Base-by-base conservation (phyloP, 37 sponge, comb jelly and placozoan species). In the Hexactinellida sp. region DNA sequence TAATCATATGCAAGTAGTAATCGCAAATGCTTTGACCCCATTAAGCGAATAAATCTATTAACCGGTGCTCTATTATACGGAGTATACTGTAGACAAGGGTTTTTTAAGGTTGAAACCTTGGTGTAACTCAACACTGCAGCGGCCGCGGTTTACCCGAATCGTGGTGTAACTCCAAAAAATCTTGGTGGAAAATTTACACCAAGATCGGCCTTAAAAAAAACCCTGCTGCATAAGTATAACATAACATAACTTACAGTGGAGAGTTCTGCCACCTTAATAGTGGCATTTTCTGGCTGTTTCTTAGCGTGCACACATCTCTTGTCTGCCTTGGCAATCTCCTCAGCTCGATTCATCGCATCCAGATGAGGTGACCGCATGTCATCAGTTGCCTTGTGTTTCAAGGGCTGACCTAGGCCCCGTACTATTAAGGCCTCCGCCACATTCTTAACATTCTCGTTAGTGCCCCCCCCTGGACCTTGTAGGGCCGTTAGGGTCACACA, bases 341-440 rank as follows among this genome's bases (percentile, higher is more conserved):
- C 94, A 0, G 99, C 99, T 41, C 90, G 84, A 41, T 92, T 37
- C 23, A 98, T 88, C 25, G 92, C 94, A 38, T 98, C 99, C 82
- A 92, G 94, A 84, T 86, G 82, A 32, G 92, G 87, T 24, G 99
- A 95, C 0, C 99, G 86, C 86, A 92, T 90, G 38, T 98, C 96
- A 52, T 98, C 99, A 54, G 93, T 91, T 41, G 90, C 93, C 13
- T 87, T 86, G 86, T 98, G 99, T 36, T 91, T 83, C 10, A 95
- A 54, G 32, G 89, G 92, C 7, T 83, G 88, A 9, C 90, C 99
- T 0, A 93, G 85, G 35, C 99, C 99, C 39, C 95, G 95, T 86
- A 96, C 92, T 37, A 98, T 92, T 30, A 95, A 88, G 16, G 99
- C 94, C 51, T 98, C 99, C 34, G 94, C 96, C 38, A 98, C 90